These are phyloP conservation scores for Eudasyphora cyanicolor DNA, from an alignment of 2,888 invertebrate genomes.

Conservation along the genomic window DNA sequence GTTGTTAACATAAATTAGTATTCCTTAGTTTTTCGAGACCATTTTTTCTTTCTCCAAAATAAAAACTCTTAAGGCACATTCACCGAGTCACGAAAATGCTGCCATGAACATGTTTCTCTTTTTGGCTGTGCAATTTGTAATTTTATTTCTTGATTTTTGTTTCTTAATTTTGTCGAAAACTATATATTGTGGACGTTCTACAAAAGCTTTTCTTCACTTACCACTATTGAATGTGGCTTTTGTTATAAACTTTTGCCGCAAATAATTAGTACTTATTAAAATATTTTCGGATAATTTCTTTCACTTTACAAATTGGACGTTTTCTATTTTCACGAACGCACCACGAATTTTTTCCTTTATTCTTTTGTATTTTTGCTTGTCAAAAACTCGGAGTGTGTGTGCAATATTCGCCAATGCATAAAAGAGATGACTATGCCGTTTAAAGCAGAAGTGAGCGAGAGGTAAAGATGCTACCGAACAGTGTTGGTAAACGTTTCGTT, in stretches of 20 bases:
- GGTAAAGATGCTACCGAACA: neutral
- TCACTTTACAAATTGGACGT: constrained; percentile 33
- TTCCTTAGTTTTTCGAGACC: neutral
- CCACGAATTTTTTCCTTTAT: constrained; percentile 58
- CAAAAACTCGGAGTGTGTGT: constrained; percentile 17
- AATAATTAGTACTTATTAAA: constrained; percentile 43
- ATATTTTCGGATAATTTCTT: constrained; percentile 19
- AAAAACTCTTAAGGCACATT: constrained; percentile 17
- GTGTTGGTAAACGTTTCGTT: constrained; percentile 59
- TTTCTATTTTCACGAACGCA: constrained; percentile 62
- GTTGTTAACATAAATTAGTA: neutral
- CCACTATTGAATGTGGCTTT: constrained; percentile 66
- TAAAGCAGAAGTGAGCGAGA: neutral
- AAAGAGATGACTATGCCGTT: constrained; percentile 38
- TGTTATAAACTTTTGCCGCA: constrained; percentile 62
- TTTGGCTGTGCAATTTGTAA: constrained; percentile 29
- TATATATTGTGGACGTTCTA: neutral
- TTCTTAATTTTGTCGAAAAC: neutral
- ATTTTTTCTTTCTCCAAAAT: neutral
- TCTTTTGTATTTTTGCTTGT: constrained; percentile 58
- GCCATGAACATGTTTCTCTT: constrained; percentile 60
- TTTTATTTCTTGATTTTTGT: constrained; percentile 24
- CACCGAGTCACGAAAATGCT: constrained; percentile 29
- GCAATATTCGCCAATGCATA: constrained; percentile 46
- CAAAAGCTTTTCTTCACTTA: constrained; percentile 59